Conservation (phyloP, 64 coral and sea anemone genomes). For the Actinia equina region DNA sequence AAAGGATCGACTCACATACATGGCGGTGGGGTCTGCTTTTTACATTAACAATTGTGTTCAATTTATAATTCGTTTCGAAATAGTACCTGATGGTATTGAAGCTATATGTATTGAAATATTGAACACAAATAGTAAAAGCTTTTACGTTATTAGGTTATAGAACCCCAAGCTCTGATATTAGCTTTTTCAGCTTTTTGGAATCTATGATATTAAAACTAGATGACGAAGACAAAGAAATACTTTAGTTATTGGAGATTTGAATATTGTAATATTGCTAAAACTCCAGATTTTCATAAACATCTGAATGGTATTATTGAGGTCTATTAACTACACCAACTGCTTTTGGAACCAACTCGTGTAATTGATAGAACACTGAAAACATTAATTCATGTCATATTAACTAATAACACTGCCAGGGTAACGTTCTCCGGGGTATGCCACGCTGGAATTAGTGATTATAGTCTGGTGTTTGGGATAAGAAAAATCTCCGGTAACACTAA, state of each 20-base stretch:
- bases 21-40: too few species aligned
- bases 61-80: too few species aligned
- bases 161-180: too few species aligned
- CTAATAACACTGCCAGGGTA: not conserved
- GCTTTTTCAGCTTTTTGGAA: too few species aligned
- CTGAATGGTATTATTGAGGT: not conserved
- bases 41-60: too few species aligned
- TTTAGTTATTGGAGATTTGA: not conserved
- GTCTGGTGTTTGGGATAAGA: not conserved
- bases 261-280: not conserved
- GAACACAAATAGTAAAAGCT: too few species aligned
- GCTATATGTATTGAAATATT: too few species aligned
- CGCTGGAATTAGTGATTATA: constrained; percentile 25
- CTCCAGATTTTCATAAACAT: not conserved
- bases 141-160: too few species aligned
- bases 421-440: not conserved
- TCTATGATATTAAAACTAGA: too few species aligned
- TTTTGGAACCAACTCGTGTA: not conserved
- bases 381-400: not conserved
- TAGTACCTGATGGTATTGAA: too few species aligned
- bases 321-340: not conserved
- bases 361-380: not conserved
- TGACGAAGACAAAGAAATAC: too few species aligned
- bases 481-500: not conserved
- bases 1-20: too few species aligned